Base-by-base conservation (phyloP, 92 coral and sea anemone genomes). In the Plumapathes pennacea region DNA sequence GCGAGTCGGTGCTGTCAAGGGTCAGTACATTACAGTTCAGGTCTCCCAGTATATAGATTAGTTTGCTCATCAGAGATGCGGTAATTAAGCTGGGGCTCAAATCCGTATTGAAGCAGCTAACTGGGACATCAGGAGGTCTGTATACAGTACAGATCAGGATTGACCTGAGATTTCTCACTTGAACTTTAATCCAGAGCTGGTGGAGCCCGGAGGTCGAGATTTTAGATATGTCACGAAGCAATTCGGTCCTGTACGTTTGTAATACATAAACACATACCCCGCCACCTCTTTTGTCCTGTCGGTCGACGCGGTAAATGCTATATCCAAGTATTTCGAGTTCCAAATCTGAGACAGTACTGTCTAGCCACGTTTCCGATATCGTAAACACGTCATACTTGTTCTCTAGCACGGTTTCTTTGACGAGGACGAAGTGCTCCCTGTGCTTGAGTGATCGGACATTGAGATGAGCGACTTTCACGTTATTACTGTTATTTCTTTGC, bases 301-400 rank as follows among this genome's bases (percentile, higher is more conserved):
- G 88, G 44, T 81, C 88, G n/a, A 81, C 54, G 56, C 82, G 46
- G 45, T 44, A 72, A 51, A 81, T 25, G 17, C 59, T 38, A 32
- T 81, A 81, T 54, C 82, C 82, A 29, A 76, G 82, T 29, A 81
- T 66, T 74, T 81, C 88, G 53, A 81, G 44, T 48, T 81, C 88
- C 62, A 67, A 32, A 34, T 77, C 40, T 19, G 78, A 53, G 10
- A 81, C 50, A 44, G 73, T 51, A 44, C 38, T 19, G 44, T 81
- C 78, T n/a, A 81, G 44, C 83, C 88, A 81, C 32, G 83, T 50
- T 61, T 81, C 88, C n/a, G 82, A 74, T 4, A 81, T 54, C n/a
- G 82, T 74, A 39, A 81, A 81, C 18, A 74, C 49, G 42, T 81
- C 72, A 34, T 65, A 74, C 32, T 81, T 39, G 24, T 81, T 52